Base-by-base conservation (phyloP, 2,888 invertebrate species). In the Agrotis exclamationis region DNA sequence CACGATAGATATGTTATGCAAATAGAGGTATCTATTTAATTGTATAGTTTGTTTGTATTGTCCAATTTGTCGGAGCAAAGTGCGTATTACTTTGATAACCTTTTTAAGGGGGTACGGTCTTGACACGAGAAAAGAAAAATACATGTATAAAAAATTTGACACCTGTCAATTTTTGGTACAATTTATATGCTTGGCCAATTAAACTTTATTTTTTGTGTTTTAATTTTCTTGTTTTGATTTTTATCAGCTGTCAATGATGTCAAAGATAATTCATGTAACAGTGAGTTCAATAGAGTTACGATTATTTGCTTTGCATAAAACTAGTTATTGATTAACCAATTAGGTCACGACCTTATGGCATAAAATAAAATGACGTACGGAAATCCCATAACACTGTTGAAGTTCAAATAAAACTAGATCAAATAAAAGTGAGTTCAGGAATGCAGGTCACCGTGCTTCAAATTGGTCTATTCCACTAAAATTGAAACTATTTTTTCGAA, bases 21-120 rank as follows among this genome's bases (percentile, higher is more conserved):
- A 85, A 84, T 80, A 84, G 65, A 63, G 48, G 28, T 82, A 72
- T 74, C 67, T 67, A 69, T 58, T 62, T 24, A 47, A 78, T 71
- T 63, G 47, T 70, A 54, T 62, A 74, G 75, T 79, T 79, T 73
- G 60, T 73, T 67, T 76, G 56, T 47, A 71, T 72, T 66, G 74
- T 68, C 51, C 72, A 66, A 80, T 76, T 73, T 51, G 57, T 76
- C 59, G 58, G 80, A 69, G 54, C 85, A 82, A 84, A 84, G 85
- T 85, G 74, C 84, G 65, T 80, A 63, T 74, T 44, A 63, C 44
- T 57, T 53, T 24, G 64, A 68, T 70, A 64, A 59, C 24, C 39
- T 22, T 57, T 67, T 60, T 63, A 63, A 44, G 58, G 7, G 14
- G 50, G 4, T n/a, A n/a, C n/a, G 6, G 13, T n/a, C 6, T 6